Evolutionary conservation across 2,888 invertebrate genomes (phyloP).

Genomic region (Drosophila niveifrons): DNA sequence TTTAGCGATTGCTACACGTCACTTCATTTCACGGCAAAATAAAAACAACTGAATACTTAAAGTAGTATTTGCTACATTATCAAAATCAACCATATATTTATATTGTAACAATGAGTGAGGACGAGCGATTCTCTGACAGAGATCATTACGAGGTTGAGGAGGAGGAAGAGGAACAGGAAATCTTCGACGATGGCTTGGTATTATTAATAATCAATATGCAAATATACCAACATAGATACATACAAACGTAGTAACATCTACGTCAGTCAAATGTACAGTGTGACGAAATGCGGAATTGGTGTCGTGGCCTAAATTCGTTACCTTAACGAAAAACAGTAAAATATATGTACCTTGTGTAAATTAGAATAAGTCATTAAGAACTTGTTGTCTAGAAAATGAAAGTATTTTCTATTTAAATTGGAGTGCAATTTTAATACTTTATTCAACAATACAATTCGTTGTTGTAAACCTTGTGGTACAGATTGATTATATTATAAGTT

Average conservation of each 20-base stretch:
- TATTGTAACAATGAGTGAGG: conserved; percentile 51
- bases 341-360: conserved; percentile 6
- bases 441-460: background rate
- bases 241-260: conserved; percentile 2
- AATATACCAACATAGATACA: conserved; percentile 3
- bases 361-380: background rate
- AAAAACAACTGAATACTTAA: conserved; percentile 20
- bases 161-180: conserved; percentile 69
- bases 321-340: conserved; percentile 16
- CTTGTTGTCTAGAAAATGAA: background rate
- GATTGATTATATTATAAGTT: background rate
- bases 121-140: conserved; percentile 36
- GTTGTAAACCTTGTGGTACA: no score
- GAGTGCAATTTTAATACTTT: background rate
- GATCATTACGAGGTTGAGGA: conserved; percentile 22
- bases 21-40: conserved; percentile 54
- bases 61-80: conserved; percentile 1
- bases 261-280: conserved; percentile 33
- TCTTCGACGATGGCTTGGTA: conserved; percentile 73
- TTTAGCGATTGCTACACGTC: conserved; percentile 71
- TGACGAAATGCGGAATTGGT: conserved; percentile 64
- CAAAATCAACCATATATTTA: background rate
- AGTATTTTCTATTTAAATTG: background rate
- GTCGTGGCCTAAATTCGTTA: conserved; percentile 71
- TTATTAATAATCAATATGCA: conserved; percentile 25